Percentiles rank a stretch among this genome's conserved stretches.
phyloP scores from a whole-genome alignment of 2,888 invertebrate species.

The Erannis defoliaria region DNA sequence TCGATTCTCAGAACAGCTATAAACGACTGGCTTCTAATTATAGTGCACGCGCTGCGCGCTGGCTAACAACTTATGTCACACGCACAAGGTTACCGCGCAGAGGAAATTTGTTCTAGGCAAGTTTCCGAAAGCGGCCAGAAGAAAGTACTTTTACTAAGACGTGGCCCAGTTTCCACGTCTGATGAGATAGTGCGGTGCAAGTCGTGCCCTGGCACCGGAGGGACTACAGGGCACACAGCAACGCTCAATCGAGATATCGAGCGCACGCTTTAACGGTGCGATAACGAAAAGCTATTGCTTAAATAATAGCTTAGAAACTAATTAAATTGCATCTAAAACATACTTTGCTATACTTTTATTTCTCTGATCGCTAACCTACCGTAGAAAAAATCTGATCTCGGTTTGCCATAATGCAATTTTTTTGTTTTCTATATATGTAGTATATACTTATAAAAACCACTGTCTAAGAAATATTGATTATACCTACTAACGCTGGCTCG shows the following conservation, averaged over 20 bases:
- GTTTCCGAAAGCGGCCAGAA: conserved; percentile 84
- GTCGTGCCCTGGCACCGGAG: conserved; percentile 41
- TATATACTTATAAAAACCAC: too few species aligned
- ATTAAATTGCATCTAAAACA: too few species aligned
- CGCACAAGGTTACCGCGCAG: conserved; percentile 77
- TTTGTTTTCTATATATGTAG: too few species aligned
- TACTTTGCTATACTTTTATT: too few species aligned
- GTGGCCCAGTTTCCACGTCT: conserved; percentile 84
- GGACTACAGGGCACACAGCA: conserved; percentile 40
- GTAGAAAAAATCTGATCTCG: too few species aligned
- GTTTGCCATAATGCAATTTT: too few species aligned
- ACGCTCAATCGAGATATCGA: neutral
- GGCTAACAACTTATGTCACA: conserved; percentile 77
- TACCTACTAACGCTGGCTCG: too few species aligned
- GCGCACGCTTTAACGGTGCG: conserved; percentile 28
- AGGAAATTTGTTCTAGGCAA: conserved; percentile 78
- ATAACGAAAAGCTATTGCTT: neutral
- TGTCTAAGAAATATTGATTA: too few species aligned
- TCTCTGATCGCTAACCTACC: too few species aligned
- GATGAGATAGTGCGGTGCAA: conserved; percentile 44
- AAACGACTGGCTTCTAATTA: conserved; percentile 72
- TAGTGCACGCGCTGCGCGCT: conserved; percentile 65
- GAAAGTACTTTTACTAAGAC: conserved; percentile 86
- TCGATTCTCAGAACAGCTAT: conserved; percentile 69
- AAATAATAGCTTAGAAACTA: neutral